A percentile compares a stretch with the other conserved stretches of the same genome.
Conservation (phyloP, 2,113 vertebrate species). For the Ictidomys tridecemlineatus region DNA sequence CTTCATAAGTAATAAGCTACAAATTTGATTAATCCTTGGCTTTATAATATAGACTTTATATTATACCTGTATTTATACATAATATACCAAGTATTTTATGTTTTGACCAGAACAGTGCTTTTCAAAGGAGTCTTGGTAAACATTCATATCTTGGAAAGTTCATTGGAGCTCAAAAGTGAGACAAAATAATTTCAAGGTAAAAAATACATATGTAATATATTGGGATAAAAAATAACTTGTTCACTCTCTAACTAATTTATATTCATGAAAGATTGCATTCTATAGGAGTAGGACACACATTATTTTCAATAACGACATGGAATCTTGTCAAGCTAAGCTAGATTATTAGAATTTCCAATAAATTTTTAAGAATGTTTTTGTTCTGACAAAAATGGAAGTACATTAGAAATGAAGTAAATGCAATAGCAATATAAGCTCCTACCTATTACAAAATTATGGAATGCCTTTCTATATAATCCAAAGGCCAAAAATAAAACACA, state of each 20-base stretch:
- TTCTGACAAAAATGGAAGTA: not conserved
- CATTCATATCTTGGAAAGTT: not conserved
- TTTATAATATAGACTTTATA: not conserved
- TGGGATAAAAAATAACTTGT: not conserved
- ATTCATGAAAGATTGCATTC: not conserved
- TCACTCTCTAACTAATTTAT: not conserved
- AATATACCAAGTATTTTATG: not conserved
- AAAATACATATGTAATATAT: not conserved
- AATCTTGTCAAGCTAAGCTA: not conserved
- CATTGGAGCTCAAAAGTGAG: not conserved
- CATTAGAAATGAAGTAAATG: not conserved
- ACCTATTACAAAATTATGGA: not conserved
- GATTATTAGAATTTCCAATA: not conserved
- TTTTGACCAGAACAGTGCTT: not conserved
- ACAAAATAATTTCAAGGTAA: not conserved
- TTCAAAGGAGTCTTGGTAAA: not conserved
- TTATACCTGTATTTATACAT: not conserved
- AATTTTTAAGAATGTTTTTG: not conserved
- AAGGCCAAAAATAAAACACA: not conserved
- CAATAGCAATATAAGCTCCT: not conserved
- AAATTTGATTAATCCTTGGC: conserved; percentile 8
- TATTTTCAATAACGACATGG: not conserved
- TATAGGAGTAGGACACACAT: not conserved
- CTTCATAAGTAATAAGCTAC: not conserved
- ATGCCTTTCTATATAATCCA: not conserved